Base-by-base conservation (phyloP, 1,140 invertebrate genomes). In the Microplitis demolitor region DNA sequence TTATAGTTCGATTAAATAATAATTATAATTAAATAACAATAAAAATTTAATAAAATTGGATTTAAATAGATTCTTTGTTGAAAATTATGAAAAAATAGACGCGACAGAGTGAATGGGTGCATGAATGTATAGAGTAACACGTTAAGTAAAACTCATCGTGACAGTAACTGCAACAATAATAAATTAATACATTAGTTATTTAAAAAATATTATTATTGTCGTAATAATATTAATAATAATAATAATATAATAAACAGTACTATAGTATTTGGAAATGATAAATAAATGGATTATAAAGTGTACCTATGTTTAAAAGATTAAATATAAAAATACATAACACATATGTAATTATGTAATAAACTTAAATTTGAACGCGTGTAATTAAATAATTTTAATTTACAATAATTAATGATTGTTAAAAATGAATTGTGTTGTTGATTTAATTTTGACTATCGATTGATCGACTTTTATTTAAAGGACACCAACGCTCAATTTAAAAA, bases 111-210 rank as follows among this genome's bases (percentile, higher is more conserved):
- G 5, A 53, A 14, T 66, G n/a, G 13, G 24, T 24, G 64, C 13
- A 11, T 51, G 11, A 54, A 51, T 34, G 8, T 67, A 51, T 67
- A 67, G 54, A 24, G 54, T 54, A 53, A 14, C 54, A 14, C 54
- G 5, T 13, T 66, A 13, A 16, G 13, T 68, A n/a, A 34, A 45
- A 50, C 13, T 45, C 34, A 70, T 61, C 56, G 45, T 70, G 60
- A 70, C 39, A 37, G 31, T 11, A 66, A 70, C 60, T 39, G 68
- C 56, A 70, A 62, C 60, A 70, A 70, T 61, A 61, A 70, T 61
- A 56, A 56, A 54, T 31, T 61, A 70, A 70, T 69, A 45, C n/a
- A 34, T 53, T 56, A 67, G 11, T 54, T 39, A 39, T 39, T 39
- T 39, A 39, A 39, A 39, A 5, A 39, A 39, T 39, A 39, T 39